Evolutionary conservation across 1,140 invertebrate species (phyloP).

Genomic region (Cepaea nemoralis): DNA sequence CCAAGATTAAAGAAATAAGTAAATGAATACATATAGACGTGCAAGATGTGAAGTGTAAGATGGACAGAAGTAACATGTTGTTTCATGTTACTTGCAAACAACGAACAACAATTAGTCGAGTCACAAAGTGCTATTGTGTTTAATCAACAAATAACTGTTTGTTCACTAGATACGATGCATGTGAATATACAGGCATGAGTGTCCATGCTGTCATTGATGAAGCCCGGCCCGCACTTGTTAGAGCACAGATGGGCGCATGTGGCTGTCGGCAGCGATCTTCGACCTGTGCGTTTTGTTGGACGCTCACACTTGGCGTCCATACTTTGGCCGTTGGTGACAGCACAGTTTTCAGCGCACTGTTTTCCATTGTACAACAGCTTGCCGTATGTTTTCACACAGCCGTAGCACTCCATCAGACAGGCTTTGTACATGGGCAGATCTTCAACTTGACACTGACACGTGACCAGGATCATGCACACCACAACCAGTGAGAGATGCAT

Average conservation of each 20-base stretch:
- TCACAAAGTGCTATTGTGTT: too few species aligned
- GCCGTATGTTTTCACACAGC: slow-evolving; percentile 41
- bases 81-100: too few species aligned
- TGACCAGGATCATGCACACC: not conserved
- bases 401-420: slow-evolving; percentile 39
- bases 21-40: too few species aligned
- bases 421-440: slow-evolving; percentile 32
- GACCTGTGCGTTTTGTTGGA: not conserved
- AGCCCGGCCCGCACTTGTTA: not conserved
- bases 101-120: too few species aligned
- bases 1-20: too few species aligned
- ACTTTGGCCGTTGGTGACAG: slow-evolving; percentile 16
- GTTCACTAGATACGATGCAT: slow-evolving; percentile 22
- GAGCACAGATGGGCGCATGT: slow-evolving; percentile 11
- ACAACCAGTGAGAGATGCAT: slow-evolving; percentile 8
- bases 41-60: too few species aligned
- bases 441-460: not conserved
- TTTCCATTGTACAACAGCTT: slow-evolving; percentile 42
- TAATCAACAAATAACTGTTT: slow-evolving; percentile 17
- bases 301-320: slow-evolving; percentile 33
- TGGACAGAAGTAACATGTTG: too few species aligned
- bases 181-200: slow-evolving; percentile 35
- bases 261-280: not conserved
- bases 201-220: slow-evolving; percentile 10
- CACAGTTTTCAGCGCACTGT: slow-evolving; percentile 39